Evolutionary conservation across 2,113 vertebrate genomes (phyloP), one percentile per base, ranked within the genome.

Genomic region (Pollachius pollachius): DNA sequence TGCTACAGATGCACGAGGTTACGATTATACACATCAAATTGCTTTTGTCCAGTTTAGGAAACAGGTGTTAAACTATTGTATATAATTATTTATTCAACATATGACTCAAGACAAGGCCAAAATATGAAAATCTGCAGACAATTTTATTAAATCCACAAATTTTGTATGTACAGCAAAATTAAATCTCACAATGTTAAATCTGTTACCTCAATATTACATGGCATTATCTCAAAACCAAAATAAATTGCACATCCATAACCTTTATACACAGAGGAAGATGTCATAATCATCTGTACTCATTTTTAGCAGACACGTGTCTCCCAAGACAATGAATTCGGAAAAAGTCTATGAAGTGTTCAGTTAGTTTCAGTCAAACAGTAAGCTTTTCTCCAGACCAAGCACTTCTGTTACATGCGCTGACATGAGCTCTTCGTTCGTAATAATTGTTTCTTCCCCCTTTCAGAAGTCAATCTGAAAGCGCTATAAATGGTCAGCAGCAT

Each of bases 101-200:
- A 73, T 56, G 5, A 18, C n/a, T 60, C 17, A 59, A 18, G 9
- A 61, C 4, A 54, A 84, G 52, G 30, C 82, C 48, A 64, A 74
- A 18, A 15, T 94, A 87, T 92, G 91, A 93, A 96, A 97, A 95
- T 93, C 94, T 93, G 94, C 94, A 94, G 94, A 91, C 85, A 76
- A 62, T 86, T 94, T 98, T 97, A 98, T 96, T 97, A 96, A 98
- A 98, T 92, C 94, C 91, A 95, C 92, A 94, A 91, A 86, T 83
- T 91, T 93, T 92, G 89, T 94, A 94, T 96, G 95, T 96, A 97
- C 95, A 97, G 93, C 94, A 94, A 87, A 87, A 85, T 77, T 91
- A 93, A 94, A 94, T 91, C 85, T 90, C 93, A 95, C 94, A 78
- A 80, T 92, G 91, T 93, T 92, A 90, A 81, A 91, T 92, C 89